Evolutionary conservation across 2,113 vertebrate species (phyloP), one percentile per base, ranked within the genome.

Genomic region (Alexandromys fortis): DNA sequence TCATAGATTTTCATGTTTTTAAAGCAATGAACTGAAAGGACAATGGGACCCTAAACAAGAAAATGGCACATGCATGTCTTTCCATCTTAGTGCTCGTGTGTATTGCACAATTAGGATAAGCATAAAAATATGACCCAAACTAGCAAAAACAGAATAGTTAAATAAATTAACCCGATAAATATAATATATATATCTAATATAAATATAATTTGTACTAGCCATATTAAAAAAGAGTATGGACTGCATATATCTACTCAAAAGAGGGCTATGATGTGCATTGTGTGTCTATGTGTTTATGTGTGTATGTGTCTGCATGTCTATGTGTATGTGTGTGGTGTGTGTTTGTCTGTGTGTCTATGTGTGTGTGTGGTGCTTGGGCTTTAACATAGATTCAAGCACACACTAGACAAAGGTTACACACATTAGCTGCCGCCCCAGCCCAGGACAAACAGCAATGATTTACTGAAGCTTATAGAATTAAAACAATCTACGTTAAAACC

Each of bases 401-500:
- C 45, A 3, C 10, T 8, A 14, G 72, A 19, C 38, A 63, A 47
- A 10, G 16, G 2, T 26, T 61, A 11, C 28, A 14, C 26, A 72
- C 68, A 19, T 63, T 55, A 89, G 72, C 26, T 22, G 8, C 9
- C 33, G 5, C 4, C 67, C 11, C 28, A 45, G 7, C 1, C 28
- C 52, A 63, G 17, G 2, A 45, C 3, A 1, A 1, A 49, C 12
- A 8, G 1, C 9, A 30, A 12, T 58, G 19, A 73, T 35, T 38
- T 8, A 75, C 0, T 10, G 28, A 30, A 30, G 28, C 5, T 13
- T 45, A 1, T 28, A 21, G 76, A 42, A 52, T 10, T 10, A 42
- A 0, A 75, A 45, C 0, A 63, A 55, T 10, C 11, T 21, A 63
- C 26, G 45, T n/a, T 14, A n/a, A 58, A 90, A 73, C 28, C 4